These are phyloP conservation scores for Pardosa pseudoannulata DNA, from an alignment of 2,888 invertebrate genomes.

Conservation along the genomic window DNA sequence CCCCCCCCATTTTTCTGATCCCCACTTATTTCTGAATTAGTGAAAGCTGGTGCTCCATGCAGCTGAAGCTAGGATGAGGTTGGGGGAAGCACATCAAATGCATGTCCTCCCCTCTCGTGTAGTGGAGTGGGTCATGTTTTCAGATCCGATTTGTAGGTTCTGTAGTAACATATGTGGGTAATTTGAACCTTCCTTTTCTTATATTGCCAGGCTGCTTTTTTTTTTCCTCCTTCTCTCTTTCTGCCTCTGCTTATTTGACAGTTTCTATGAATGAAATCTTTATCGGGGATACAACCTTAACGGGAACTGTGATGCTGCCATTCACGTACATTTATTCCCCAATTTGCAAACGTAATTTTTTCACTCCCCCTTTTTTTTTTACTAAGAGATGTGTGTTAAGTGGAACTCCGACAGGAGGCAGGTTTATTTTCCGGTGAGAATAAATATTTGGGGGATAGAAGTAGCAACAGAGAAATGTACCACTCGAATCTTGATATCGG, in stretches of 20 bases:
- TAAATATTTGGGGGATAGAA: too few relatives aligned
- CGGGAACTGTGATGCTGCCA: not conserved
- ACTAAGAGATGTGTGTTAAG: not conserved
- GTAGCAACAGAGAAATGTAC: too few relatives aligned
- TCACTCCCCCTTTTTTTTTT: too few relatives aligned
- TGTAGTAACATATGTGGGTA: slow-evolving; percentile 13
- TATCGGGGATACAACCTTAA: not conserved
- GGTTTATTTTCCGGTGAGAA: not conserved
- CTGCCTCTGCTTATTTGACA: not conserved
- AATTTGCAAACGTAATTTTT: slow-evolving; percentile 14
- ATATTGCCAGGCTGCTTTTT: not conserved
- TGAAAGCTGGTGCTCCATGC: slow-evolving; percentile 59
- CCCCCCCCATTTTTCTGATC: slow-evolving; percentile 6
- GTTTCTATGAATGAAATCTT: slow-evolving; percentile 1
- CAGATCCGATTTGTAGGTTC: slow-evolving; percentile 4
- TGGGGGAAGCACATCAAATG: not conserved
- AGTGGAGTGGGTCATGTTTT: not conserved
- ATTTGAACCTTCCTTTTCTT: slow-evolving; percentile 1
- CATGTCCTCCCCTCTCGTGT: not conserved
- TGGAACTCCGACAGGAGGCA: not conserved
- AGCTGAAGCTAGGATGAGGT: too few relatives aligned
- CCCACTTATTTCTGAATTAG: slow-evolving; percentile 14
- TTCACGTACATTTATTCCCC: not conserved
- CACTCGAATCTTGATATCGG: too few relatives aligned
- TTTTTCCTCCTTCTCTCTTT: too few relatives aligned